phyloP scores from a whole-genome alignment of 2,113 vertebrate genomes.

The Myrmecobius fasciatus region DNA sequence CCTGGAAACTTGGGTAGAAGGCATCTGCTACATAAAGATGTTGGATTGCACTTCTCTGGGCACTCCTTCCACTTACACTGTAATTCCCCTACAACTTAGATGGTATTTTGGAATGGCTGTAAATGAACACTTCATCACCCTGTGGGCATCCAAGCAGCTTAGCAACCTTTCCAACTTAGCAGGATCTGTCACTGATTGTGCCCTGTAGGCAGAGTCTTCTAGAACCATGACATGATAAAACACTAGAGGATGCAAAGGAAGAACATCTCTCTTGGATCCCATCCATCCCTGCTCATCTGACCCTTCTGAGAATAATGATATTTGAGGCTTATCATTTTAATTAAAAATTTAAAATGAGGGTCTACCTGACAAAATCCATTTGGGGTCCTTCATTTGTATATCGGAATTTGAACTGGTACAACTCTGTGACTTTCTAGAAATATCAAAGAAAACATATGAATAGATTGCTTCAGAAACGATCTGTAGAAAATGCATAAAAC shows the following conservation, averaged over 20 bases:
- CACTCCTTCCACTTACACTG: not conserved
- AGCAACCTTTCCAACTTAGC: not conserved
- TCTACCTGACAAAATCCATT: conserved; percentile 93
- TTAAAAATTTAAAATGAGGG: conserved; percentile 45
- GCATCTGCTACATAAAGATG: not conserved
- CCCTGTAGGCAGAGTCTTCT: not conserved
- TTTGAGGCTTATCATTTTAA: conserved; percentile 12
- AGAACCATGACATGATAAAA: not conserved
- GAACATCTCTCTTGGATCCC: not conserved
- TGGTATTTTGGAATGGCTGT: not conserved
- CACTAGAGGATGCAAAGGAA: not conserved
- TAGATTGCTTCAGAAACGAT: conserved; percentile 42
- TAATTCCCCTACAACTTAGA: not conserved
- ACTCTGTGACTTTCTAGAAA: conserved; percentile 93
- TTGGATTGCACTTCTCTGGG: not conserved
- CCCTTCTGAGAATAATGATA: not conserved
- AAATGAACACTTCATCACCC: not conserved
- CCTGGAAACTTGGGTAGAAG: not conserved
- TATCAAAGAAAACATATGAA: conserved; percentile 64
- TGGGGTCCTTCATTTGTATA: conserved; percentile 87
- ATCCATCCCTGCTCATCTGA: not conserved
- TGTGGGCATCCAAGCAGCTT: not conserved
- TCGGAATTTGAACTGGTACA: conserved; percentile 94
- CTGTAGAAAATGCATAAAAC: not conserved
- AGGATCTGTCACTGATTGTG: not conserved